A percentile compares a stretch with the other conserved stretches of the same genome.
phyloP scores from a whole-genome alignment of 2,797 vertebrate species.

The Sebastes umbrosus region DNA sequence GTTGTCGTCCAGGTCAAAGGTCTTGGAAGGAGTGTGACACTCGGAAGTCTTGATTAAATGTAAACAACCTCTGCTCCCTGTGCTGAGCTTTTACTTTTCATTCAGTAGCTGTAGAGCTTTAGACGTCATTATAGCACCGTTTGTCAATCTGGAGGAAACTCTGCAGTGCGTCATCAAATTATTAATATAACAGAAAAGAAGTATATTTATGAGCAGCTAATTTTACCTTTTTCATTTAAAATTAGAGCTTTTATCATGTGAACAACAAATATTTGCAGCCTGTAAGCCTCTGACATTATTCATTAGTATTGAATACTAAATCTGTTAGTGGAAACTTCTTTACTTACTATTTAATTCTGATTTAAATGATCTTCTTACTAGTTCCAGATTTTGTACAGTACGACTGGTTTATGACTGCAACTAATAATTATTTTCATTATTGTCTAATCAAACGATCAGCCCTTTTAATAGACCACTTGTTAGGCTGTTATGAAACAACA shows the following conservation, averaged over 20 bases:
- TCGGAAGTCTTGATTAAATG: constrained; percentile 58
- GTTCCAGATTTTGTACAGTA: not conserved
- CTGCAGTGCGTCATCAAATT: not conserved
- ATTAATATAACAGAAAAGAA: not conserved
- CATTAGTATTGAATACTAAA: no score
- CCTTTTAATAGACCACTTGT: not conserved
- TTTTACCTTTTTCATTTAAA: not conserved
- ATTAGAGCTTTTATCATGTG: not conserved
- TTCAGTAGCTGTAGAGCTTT: not conserved
- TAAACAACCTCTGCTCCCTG: constrained; percentile 37
- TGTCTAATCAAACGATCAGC: not conserved
- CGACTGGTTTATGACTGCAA: not conserved
- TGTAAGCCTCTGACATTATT: not conserved
- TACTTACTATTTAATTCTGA: not conserved
- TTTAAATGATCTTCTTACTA: no score
- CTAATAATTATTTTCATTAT: not conserved
- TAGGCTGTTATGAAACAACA: no score
- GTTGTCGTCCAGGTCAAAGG: constrained; percentile 29
- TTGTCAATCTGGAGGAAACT: not conserved
- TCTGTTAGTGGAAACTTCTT: not conserved
- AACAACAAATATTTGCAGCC: not conserved
- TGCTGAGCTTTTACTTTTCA: constrained; percentile 1
- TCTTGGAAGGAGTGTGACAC: constrained; percentile 24
- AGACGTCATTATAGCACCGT: not conserved
- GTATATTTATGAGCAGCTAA: not conserved